Evolutionary conservation across 2,797 vertebrate species (phyloP), one percentile per base, ranked within the genome.

Genomic region (Acanthis flammea): DNA sequence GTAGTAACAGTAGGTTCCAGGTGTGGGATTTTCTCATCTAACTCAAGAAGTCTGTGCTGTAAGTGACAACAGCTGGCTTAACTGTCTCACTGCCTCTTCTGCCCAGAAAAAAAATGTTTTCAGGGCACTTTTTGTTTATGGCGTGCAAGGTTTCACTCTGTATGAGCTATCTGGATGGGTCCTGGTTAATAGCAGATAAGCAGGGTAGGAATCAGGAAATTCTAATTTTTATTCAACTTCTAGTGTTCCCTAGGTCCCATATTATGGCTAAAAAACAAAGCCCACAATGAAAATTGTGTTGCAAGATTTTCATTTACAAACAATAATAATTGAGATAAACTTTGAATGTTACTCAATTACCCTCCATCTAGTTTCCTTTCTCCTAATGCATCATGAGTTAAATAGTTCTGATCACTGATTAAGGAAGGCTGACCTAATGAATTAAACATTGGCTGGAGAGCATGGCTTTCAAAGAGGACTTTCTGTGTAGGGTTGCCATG

Each of bases 401-500:
- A 88, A 61, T 39, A 88, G 23, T 51, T 88, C 65, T 75, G 51
- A 80, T 75, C 39, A 51, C 50, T 24, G 76, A 41, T 83, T 91
- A 86, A 91, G 85, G 82, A 86, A 75, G 39, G 39, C 31, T 81
- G 75, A 37, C 58, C 67, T 96, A 86, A 96, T 96, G 88, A 95
- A 97, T 95, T 95, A 97, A 94, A 95, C 95, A 96, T 95, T 51
- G 94, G 1, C 37, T 93, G 41, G 75, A 92, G 72, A 93, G 78
- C 53, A 90, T 75, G 91, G 65, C 68, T 96, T 96, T 96, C 91
- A 96, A 92, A 94, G 73, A 88, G 58, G 85, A 96, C 96, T 81
- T 94, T 68, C 94, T 94, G 19, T 84, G 58, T 90, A 84, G 76
- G 88, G 94, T 95, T 96, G 96, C 96, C 95, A 92, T 45, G 96